A percentile compares a stretch with the other conserved stretches of the same genome.
Conservation (phyloP, 2,797 vertebrate genomes). For the Melanogrammus aeglefinus region DNA sequence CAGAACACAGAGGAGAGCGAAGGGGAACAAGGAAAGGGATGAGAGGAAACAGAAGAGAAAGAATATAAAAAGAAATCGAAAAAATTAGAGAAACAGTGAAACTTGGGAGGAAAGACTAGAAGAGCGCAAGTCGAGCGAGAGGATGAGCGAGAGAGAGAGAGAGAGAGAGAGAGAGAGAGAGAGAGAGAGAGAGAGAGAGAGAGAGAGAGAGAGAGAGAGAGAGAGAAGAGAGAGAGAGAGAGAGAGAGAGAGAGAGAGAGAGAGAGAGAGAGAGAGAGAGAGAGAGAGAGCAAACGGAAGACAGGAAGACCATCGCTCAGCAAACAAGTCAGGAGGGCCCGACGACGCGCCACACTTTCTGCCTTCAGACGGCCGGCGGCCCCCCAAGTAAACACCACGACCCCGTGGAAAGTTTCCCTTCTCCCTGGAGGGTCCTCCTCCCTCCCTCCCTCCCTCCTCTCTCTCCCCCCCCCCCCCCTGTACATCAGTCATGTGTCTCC, state of each 20-base stretch:
- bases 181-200: conserved; percentile 6
- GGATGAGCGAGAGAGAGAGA: conserved; percentile 27
- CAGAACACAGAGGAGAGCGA: no score
- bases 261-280: conserved; percentile 19
- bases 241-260: conserved; percentile 18
- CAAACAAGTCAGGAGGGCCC: conserved; percentile 35
- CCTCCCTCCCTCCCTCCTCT: conserved; percentile 59
- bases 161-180: neutral
- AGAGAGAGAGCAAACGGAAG: conserved; percentile 27
- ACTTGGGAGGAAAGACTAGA: neutral
- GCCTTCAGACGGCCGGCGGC: conserved; percentile 28
- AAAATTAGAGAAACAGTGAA: neutral
- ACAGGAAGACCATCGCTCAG: conserved; percentile 22
- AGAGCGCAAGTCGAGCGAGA: neutral
- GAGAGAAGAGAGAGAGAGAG: conserved; percentile 19
- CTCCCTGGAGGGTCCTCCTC: conserved; percentile 72
- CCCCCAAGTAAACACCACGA: conserved; percentile 64
- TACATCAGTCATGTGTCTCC: conserved; percentile 36
- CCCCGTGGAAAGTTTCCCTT: conserved; percentile 75
- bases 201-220: conserved; percentile 18
- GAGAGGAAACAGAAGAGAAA: conserved; percentile 19
- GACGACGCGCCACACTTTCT: conserved; percentile 30
- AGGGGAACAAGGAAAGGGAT: neutral
- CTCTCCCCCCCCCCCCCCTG: conserved; percentile 60
- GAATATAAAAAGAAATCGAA: no score